Evolutionary conservation across 2,888 invertebrate genomes (phyloP).

Genomic region (Artemia sinica): DNA sequence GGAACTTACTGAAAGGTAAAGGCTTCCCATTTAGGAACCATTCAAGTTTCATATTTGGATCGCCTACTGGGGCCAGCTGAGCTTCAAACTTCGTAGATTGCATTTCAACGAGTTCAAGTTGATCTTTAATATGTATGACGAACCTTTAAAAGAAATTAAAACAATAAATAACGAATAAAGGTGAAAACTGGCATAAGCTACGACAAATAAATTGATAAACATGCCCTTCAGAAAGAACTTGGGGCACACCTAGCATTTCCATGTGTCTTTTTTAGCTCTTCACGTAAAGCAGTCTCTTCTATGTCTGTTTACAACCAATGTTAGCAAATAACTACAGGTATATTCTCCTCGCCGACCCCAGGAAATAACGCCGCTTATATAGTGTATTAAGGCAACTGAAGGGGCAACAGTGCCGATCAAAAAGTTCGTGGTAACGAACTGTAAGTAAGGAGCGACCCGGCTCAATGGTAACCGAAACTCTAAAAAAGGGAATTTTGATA

Average conservation of each 20-base stretch:
- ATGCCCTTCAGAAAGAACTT: neutral
- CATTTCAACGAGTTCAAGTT: constrained; percentile 67
- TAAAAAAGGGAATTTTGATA: no score
- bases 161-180: neutral
- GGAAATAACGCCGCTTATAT: no score
- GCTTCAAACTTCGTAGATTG: constrained; percentile 75
- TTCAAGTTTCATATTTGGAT: constrained; percentile 88
- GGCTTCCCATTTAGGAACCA: constrained; percentile 93
- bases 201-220: neutral
- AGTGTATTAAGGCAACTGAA: no score
- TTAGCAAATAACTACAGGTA: no score
- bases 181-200: constrained; percentile 15
- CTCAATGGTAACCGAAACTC: no score
- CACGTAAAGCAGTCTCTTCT: no score
- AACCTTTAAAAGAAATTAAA: constrained; percentile 35
- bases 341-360: no score
- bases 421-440: no score
- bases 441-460: no score
- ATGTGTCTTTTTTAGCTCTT: neutral
- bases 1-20: constrained; percentile 56
- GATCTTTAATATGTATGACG: constrained; percentile 70
- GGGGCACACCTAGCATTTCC: neutral
- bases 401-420: no score
- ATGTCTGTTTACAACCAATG: no score
- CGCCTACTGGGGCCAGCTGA: constrained; percentile 76